Percentiles rank a stretch among this genome's conserved stretches.
phyloP scores from a whole-genome alignment of 2,797 vertebrate species.

The Ambastaia sidthimunki region DNA sequence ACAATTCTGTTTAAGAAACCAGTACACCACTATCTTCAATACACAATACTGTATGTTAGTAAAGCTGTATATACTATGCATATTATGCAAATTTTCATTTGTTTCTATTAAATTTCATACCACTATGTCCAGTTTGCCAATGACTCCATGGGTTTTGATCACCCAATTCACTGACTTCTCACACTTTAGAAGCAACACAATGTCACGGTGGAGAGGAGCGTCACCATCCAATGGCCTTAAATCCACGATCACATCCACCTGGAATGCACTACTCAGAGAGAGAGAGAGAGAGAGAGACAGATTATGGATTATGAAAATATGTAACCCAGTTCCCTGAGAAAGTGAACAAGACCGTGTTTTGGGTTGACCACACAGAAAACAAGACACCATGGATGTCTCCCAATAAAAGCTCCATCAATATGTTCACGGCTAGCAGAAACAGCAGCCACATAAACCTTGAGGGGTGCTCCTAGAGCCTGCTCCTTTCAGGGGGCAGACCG shows the following conservation, averaged over 20 bases:
- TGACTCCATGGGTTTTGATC: slow-evolving; percentile 84
- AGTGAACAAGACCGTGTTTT: too few species aligned
- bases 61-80: neutral
- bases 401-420: too few species aligned
- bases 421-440: too few species aligned
- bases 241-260: slow-evolving; percentile 96
- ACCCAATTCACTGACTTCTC: slow-evolving; percentile 96
- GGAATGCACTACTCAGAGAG: slow-evolving; percentile 83
- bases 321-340: too few species aligned
- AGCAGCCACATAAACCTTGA: too few species aligned
- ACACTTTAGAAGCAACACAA: slow-evolving; percentile 91
- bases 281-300: slow-evolving; percentile 17
- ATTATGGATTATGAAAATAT: too few species aligned
- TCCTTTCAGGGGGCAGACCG: too few species aligned
- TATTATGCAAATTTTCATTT: neutral
- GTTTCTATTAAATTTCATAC: slow-evolving; percentile 74
- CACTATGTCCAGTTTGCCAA: slow-evolving; percentile 86
- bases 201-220: slow-evolving; percentile 77
- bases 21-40: neutral
- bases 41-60: neutral
- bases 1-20: too few species aligned
- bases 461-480: too few species aligned
- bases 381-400: too few species aligned
- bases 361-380: too few species aligned
- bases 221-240: slow-evolving; percentile 83